A percentile compares a stretch with the other conserved stretches of the same genome.
These are phyloP conservation scores for Metallyticus violacea DNA, from an alignment of 2,888 invertebrate genomes.

Conservation along the genomic window DNA sequence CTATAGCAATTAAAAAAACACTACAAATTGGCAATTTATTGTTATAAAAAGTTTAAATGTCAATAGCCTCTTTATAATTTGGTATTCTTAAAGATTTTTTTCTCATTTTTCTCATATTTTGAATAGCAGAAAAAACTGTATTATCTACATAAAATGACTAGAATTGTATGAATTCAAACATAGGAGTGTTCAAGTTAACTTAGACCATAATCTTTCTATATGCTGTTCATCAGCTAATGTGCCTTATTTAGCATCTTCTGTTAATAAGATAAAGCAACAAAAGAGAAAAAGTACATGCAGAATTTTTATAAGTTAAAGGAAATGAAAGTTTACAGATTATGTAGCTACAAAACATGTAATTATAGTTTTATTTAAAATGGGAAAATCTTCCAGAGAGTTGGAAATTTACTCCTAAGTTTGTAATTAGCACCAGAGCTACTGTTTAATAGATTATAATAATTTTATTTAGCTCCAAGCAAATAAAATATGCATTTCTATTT, in stretches of 20 bases:
- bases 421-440: no score
- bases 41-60: not conserved
- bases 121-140: not conserved
- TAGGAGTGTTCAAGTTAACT: not conserved
- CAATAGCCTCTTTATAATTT: not conserved
- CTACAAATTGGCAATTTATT: not conserved
- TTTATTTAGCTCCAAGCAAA: not conserved
- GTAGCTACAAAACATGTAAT: no score
- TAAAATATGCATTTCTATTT: not conserved
- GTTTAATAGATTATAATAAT: no score
- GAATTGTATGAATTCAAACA: not conserved
- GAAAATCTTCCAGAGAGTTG: no score
- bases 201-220: not conserved
- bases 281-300: no score
- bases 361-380: no score
- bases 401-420: no score
- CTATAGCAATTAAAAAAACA: not conserved
- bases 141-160: not conserved
- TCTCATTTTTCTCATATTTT: not conserved
- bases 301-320: no score
- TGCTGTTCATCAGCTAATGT: not conserved
- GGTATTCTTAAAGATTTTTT: not conserved
- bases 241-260: not conserved
- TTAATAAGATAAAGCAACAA: not conserved
- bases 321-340: no score